phyloP scores from a whole-genome alignment of 1,140 invertebrate species.

The Neodiprion lecontei region DNA sequence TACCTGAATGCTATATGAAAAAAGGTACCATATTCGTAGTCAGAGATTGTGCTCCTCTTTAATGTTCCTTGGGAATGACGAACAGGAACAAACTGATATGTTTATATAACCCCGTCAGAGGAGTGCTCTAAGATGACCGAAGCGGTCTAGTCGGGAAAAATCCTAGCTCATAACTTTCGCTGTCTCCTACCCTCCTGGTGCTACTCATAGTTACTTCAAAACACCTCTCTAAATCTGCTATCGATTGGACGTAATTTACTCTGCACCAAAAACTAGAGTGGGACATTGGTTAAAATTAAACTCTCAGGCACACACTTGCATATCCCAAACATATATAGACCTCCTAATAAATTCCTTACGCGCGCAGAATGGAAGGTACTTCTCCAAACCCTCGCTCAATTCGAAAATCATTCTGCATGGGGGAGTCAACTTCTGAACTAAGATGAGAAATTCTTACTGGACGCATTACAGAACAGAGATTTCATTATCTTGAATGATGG shows the following conservation, averaged over 20 bases:
- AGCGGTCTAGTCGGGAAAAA: no score
- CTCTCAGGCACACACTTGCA: background rate
- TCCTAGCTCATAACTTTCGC: no score
- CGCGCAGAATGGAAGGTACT: background rate
- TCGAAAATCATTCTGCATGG: constrained; percentile 13
- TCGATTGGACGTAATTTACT: background rate
- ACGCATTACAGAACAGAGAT: background rate
- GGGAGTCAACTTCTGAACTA: constrained; percentile 15
- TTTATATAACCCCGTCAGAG: no score
- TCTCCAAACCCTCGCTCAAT: background rate
- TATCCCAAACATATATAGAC: constrained; percentile 14
- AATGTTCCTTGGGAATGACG: no score
- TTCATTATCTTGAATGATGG: background rate
- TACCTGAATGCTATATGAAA: no score
- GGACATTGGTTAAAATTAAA: constrained; percentile 4
- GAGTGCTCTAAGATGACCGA: no score
- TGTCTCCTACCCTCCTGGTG: no score
- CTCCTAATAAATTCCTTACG: background rate
- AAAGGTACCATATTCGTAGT: no score
- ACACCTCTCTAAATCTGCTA: no score
- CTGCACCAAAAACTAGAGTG: constrained; percentile 4
- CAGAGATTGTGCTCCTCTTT: no score
- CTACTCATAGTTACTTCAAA: no score
- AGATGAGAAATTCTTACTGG: background rate
- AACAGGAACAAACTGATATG: no score